Conservation (phyloP, 1,140 invertebrate species). For the Brachionus sp. region DNA sequence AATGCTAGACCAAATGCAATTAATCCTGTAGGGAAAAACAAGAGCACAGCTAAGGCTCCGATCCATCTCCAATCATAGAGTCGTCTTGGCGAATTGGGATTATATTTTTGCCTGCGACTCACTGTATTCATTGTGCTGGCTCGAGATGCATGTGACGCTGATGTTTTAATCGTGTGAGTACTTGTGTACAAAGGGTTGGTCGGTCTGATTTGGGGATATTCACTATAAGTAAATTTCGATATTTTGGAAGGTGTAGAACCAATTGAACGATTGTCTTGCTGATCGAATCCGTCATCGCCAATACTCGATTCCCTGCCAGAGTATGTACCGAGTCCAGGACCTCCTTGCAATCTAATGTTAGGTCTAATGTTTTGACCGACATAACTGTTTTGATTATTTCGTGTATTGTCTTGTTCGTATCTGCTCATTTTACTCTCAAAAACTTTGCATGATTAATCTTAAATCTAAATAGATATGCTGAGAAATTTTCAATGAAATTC, state of each 20-base stretch:
- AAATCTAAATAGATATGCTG: neutral
- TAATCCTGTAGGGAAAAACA: conserved; percentile 44
- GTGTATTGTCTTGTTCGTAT: neutral
- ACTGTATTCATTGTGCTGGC: conserved; percentile 13
- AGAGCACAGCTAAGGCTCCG: neutral
- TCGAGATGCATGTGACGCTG: neutral
- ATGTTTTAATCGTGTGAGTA: conserved; percentile 38
- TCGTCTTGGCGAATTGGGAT: conserved; percentile 33
- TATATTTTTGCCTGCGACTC: conserved; percentile 39
- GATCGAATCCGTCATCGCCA: neutral
- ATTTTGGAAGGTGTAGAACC: conserved; percentile 25
- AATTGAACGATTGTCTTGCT: conserved; percentile 31
- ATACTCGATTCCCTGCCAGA: conserved; percentile 1
- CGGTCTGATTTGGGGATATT: conserved; percentile 46
- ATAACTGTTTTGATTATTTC: conserved; percentile 21
- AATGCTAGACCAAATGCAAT: conserved; percentile 43
- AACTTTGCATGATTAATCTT: neutral
- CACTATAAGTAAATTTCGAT: conserved; percentile 45
- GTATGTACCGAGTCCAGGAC: neutral
- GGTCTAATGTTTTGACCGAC: neutral
- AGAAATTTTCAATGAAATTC: neutral
- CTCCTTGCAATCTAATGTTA: neutral
- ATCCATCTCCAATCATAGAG: conserved; percentile 45
- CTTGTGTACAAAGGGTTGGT: conserved; percentile 46
- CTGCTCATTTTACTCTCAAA: neutral